A percentile compares a stretch with the other conserved stretches of the same genome.
Conservation (phyloP, 1,140 invertebrate species). For the Drosophila navojoa region DNA sequence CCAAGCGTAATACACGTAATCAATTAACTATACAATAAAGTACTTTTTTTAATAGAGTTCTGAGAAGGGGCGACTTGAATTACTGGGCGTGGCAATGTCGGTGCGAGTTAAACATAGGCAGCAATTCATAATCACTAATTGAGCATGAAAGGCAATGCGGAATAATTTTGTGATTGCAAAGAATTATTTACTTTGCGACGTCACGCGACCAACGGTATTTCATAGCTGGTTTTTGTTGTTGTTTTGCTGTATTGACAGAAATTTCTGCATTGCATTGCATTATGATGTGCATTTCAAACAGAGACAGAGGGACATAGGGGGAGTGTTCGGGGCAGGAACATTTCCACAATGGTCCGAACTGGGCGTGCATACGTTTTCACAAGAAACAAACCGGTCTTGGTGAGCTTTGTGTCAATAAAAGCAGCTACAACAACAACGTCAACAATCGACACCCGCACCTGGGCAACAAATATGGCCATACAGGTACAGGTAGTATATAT, state of each 20-base stretch:
- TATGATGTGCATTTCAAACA: slow-evolving; percentile 7
- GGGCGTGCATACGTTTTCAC: slow-evolving; percentile 34
- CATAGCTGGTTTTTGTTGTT: slow-evolving; percentile 18
- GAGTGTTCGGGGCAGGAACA: neutral
- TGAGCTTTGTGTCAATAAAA: neutral
- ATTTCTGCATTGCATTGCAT: slow-evolving; percentile 25
- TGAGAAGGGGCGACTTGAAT: neutral
- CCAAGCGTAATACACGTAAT: slow-evolving; percentile 40
- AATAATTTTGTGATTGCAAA: slow-evolving; percentile 49
- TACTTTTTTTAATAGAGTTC: slow-evolving; percentile 20
- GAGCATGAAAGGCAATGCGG: slow-evolving; percentile 45
- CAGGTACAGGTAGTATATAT: slow-evolving; percentile 20
- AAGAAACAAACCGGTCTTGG: slow-evolving; percentile 31
- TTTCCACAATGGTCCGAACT: slow-evolving; percentile 28
- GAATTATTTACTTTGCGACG: slow-evolving; percentile 58
- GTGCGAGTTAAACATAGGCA: slow-evolving; percentile 30
- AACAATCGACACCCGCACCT: slow-evolving; percentile 45
- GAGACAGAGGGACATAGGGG: neutral
- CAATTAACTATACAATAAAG: slow-evolving; percentile 54
- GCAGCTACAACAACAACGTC: neutral
- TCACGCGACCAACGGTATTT: slow-evolving; percentile 53
- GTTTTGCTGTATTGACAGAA: slow-evolving; percentile 16
- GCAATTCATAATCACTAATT: slow-evolving; percentile 60
- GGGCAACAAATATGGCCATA: slow-evolving; percentile 13
- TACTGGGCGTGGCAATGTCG: neutral